Base-by-base conservation (phyloP, 2,888 invertebrate species). In the Drosophila subsilvestris region DNA sequence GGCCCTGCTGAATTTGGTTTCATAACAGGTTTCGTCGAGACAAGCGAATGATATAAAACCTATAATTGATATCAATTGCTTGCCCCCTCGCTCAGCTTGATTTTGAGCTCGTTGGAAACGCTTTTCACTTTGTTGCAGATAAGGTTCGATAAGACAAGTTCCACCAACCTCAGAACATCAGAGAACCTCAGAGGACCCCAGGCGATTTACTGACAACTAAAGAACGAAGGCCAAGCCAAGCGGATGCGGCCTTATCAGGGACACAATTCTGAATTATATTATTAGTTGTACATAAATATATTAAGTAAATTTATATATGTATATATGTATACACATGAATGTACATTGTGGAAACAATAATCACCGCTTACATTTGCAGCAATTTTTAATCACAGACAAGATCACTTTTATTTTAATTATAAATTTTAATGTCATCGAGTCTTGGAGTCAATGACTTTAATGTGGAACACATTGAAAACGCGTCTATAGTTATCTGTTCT, bases 221-320 rank as follows among this genome's bases (percentile, higher is more conserved):
- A 17, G 18, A 44, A 3, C 20, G 20, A 56, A 56, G 29, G 48
- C 48, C 48, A 48, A 48, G 48, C 48, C 48, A 48, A 48, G 56
- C 56, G 58, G 49, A 58, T 58, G 57, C 37, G 37, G 44, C 10
- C 43, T 25, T 25, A 55, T 55, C 43, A 55, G 37, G 37, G n/a
- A 37, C 22, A 7, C 44, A 32, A 32, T 32, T 47, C 14, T 18
- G 29, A 56, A n/a, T 47, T 47, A 29, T 37, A 37, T 37, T 37
- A 37, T 14, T 14, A 14, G 27, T 27, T 49, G 32, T 22, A 22
- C 17, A 20, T 22, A 27, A 14, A 25, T 4, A 22, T 22, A 22
- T 22, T 22, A 22, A 22, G 22, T 22, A 22, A n/a, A n/a, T 22
- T 22, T 22, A 22, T n/a, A 22, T 9, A 43, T 12, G 17, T 14